Evolutionary conservation across 1,140 invertebrate species (phyloP), one percentile per base, ranked within the genome.

Genomic region (Ceratoteleas bidentatus): DNA sequence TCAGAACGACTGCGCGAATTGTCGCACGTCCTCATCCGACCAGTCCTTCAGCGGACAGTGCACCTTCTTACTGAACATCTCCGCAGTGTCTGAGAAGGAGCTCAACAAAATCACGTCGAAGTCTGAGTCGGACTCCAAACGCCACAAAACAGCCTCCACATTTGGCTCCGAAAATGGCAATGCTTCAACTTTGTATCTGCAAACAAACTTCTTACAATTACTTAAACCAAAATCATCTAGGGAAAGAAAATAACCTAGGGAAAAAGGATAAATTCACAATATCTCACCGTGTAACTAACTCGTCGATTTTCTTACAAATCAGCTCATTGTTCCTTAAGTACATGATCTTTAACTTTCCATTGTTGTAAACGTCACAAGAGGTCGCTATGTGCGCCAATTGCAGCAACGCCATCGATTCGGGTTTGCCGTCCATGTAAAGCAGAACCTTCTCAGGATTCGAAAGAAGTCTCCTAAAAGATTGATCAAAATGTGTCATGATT

Each of bases 381-480:
- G 83, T 79, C 3, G 74, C 80, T 32, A 87, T 49, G 32, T 85
- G 81, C 6, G 73, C 76, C 3, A 86, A 61, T 58, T 89, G 86
- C 15, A 87, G 15, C 6, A 89, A 32, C 6, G 85, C 56, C 3
- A 84, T 70, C 0, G 87, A 86, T 61, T 87, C 86, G 0, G 80
- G 52, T 33, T 54, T 82, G 0, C 78, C 84, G 45, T 89, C 84
- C 11, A 88, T 65, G 56, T 60, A 82, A 77, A 90, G 72, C 33
- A 66, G 61, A 6, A 88, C 77, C 13, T 80, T 62, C 16, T 86
- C 72, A 0, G 84, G 58, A 38, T 86, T 80, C 7, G 50, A 11
- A 56, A 84, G 88, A 40, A 87, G 66, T 43, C 85, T 54, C 53
- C 88, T 90, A 57, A 65, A 84, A 81, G 57, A 64, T 78, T 34